Base-by-base conservation (phyloP, 1,140 invertebrate species). In the Drosophila serrata region DNA sequence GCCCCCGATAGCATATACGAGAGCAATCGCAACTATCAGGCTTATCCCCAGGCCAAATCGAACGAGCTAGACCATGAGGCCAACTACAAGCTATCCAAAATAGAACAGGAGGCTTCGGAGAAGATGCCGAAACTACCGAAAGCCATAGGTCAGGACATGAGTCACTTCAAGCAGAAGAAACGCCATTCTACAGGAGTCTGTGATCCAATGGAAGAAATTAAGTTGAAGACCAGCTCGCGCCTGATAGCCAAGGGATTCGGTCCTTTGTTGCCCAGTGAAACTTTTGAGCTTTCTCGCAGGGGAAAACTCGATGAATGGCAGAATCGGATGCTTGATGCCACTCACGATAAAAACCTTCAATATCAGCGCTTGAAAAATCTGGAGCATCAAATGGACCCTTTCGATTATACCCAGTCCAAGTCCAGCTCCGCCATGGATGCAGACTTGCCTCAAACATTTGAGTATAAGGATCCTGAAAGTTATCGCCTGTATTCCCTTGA, bases 131-230 rank as follows among this genome's bases (percentile, higher is more conserved):
- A 73, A 15, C 17, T n/a, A 17, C 4, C 67, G 43, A 2, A 29
- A 39, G 8, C 62, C 45, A 27, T 15, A 4, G 8, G 24, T 8
- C n/a, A 19, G 22, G 3, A 27, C 6, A 11, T 12, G 8, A 3
- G 17, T 24, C 4, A 6, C 42, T 2, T 17, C 1, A 29, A 49
- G 22, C 37, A 15, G 4, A 29, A 43, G 6, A 90, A 91, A 35
- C 82, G 91, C 19, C 81, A 81, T 40, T 60, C 60, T 3, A 6
- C 22, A 5, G 8, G 1, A 6, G 55, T 48, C 4, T 92, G 90
- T n/a, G 79, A 92, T 73, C 82, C 91, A 1, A 92, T 92, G 91
- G 75, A 90, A 22, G 91, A 91, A 53, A 81, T 92, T 13, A 92
- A 80, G 19, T 57, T 92, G 8, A 92, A 92, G 75, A 92, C 90